phyloP scores from a whole-genome alignment of 2,888 invertebrate species.

The Drosophila pseudotalamancana region DNA sequence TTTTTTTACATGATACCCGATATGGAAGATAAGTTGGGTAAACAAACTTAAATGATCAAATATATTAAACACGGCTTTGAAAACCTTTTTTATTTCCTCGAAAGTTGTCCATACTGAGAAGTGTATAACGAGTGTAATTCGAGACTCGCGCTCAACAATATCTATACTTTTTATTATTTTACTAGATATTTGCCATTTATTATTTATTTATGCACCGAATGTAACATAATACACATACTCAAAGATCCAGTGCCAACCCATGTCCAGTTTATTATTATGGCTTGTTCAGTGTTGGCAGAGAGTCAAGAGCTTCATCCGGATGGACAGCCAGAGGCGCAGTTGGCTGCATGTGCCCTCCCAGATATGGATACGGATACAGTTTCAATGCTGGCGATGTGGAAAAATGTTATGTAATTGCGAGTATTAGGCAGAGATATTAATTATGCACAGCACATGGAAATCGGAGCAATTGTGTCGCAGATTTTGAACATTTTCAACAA shows the following conservation, averaged over 20 bases:
- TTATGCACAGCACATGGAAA: constrained; percentile 54
- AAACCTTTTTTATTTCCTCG: no score
- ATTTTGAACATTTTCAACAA: constrained; percentile 42
- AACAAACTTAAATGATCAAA: no score
- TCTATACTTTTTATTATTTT: no score
- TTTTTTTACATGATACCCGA: no score
- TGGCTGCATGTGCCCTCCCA: not conserved
- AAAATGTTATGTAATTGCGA: constrained; percentile 75
- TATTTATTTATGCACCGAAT: no score
- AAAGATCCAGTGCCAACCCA: not conserved
- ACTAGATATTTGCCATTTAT: no score
- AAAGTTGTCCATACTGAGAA: no score
- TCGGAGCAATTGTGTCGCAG: constrained; percentile 51
- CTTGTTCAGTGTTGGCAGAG: not conserved
- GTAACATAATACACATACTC: not conserved
- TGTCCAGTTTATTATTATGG: not conserved
- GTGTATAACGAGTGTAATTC: no score
- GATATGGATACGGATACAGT: not conserved
- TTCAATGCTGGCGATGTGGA: constrained; percentile 60
- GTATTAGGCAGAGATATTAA: constrained; percentile 72
- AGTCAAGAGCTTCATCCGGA: not conserved
- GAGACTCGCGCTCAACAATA: no score
- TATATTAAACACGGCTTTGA: no score
- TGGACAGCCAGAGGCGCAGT: constrained; percentile 44
- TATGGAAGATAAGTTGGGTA: no score